Percentiles rank a stretch among this genome's conserved stretches.
These are phyloP conservation scores for Epinotia demarniana DNA, from an alignment of 2,888 invertebrate genomes.

Conservation along the genomic window DNA sequence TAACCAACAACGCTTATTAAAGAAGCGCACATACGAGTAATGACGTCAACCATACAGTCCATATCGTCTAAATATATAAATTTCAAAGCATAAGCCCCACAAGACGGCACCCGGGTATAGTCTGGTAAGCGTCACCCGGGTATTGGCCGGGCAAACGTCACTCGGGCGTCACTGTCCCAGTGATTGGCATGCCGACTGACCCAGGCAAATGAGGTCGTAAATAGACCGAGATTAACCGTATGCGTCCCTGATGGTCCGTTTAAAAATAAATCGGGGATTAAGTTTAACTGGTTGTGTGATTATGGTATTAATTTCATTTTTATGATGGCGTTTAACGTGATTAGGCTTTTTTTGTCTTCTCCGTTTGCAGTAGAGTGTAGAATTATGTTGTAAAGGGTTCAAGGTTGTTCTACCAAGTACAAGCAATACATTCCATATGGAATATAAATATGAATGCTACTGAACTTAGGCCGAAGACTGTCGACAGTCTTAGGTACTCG, in stretches of 20 bases:
- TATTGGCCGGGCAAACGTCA: not conserved
- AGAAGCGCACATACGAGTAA: too few relatives aligned
- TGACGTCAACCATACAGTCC: not conserved
- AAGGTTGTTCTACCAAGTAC: too few relatives aligned
- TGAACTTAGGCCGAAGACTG: too few relatives aligned
- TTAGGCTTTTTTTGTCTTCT: not conserved
- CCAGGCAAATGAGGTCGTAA: conserved; percentile 43
- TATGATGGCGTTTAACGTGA: not conserved
- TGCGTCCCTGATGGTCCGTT: conserved; percentile 1
- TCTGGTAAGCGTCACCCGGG: conserved; percentile 4
- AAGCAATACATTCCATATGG: too few relatives aligned
- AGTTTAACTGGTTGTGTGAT: conserved; percentile 15
- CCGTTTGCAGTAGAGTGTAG: not conserved
- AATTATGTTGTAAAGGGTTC: too few relatives aligned
- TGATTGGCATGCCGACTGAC: conserved; percentile 40
- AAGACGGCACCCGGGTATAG: conserved; percentile 23
- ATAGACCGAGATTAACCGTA: conserved; percentile 35
- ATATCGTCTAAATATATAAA: conserved; percentile 22
- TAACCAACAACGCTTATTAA: too few relatives aligned
- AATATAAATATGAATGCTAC: too few relatives aligned
- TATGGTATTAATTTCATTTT: conserved; percentile 22
- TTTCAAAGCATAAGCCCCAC: conserved; percentile 22
- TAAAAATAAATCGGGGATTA: conserved; percentile 39
- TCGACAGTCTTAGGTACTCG: too few relatives aligned
- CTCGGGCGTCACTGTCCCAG: conserved; percentile 17